phyloP scores from a whole-genome alignment of 2,888 invertebrate species.

The Agrypnus murinus region DNA sequence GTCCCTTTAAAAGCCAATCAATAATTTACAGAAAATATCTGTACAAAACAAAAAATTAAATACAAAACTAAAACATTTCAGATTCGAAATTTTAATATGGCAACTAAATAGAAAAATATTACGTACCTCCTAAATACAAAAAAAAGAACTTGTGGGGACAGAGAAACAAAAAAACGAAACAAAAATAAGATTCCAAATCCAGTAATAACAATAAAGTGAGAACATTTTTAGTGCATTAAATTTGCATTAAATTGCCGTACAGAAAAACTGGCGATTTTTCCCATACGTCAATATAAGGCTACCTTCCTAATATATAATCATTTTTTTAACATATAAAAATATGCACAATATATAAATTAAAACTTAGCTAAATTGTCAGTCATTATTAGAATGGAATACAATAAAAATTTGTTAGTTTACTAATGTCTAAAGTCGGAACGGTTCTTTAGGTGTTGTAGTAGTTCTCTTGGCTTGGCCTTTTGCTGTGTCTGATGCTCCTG shows the following conservation, averaged over 20 bases:
- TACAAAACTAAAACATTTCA: slow-evolving; percentile 48
- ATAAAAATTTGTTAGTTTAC: slow-evolving; percentile 45
- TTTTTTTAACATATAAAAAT: slow-evolving; percentile 65
- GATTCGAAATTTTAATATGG: slow-evolving; percentile 56
- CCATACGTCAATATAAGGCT: slow-evolving; percentile 43
- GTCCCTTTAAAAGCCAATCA: slow-evolving; percentile 66
- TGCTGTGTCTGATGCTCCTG: slow-evolving; percentile 80
- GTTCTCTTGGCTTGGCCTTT: slow-evolving; percentile 71
- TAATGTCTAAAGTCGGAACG: slow-evolving; percentile 80
- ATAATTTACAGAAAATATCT: slow-evolving; percentile 59
- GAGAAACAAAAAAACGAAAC: slow-evolving; percentile 35
- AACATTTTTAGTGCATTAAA: slow-evolving; percentile 44
- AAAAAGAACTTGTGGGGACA: slow-evolving; percentile 35
- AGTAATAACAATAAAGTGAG: slow-evolving; percentile 43
- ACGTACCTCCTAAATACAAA: slow-evolving; percentile 52
- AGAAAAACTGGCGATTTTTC: slow-evolving; percentile 64
- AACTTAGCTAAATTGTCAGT: slow-evolving; percentile 64
- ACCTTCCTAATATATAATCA: slow-evolving; percentile 18
- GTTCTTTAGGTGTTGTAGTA: slow-evolving; percentile 76
- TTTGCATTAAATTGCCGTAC: slow-evolving; percentile 52
- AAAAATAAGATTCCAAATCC: slow-evolving; percentile 48
- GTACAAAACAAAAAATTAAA: slow-evolving; percentile 56
- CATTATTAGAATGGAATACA: slow-evolving; percentile 56
- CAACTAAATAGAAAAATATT: slow-evolving; percentile 55
- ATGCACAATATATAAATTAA: slow-evolving; percentile 63